phyloP scores from a whole-genome alignment of 2,888 invertebrate genomes.

The Philaethria dido region DNA sequence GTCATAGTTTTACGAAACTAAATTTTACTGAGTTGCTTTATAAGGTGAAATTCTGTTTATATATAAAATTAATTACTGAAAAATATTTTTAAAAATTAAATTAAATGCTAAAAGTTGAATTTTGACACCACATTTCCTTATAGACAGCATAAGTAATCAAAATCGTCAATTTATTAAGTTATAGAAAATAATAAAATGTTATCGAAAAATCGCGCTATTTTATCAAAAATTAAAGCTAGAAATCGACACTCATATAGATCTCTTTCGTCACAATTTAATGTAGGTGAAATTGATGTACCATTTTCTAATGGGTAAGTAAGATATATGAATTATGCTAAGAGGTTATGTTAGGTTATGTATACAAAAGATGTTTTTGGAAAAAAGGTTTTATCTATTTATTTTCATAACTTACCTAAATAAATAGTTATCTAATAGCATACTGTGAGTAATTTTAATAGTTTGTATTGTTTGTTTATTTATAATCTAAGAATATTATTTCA shows the following conservation, averaged over 20 bases:
- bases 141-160: neutral
- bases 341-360: conserved; percentile 52
- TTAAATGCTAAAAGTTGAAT: neutral
- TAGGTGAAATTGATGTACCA: conserved; percentile 74
- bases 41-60: neutral
- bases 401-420: too few species aligned
- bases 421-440: neutral
- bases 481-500: too few species aligned
- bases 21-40: neutral
- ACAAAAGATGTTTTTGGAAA: neutral
- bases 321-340: conserved; percentile 44
- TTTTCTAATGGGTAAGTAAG: conserved; percentile 86
- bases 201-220: conserved; percentile 56
- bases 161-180: neutral
- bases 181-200: conserved; percentile 55
- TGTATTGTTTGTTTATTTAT: neutral
- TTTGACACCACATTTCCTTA: neutral
- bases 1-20: neutral
- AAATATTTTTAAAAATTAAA: neutral
- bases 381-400: neutral
- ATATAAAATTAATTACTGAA: neutral
- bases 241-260: conserved; percentile 51
- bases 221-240: conserved; percentile 59
- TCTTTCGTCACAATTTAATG: conserved; percentile 56
- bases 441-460: neutral